A percentile compares a stretch with the other conserved stretches of the same genome.
Evolutionary conservation across 2,888 invertebrate genomes (phyloP).

Genomic region (Eupithecia abbreviata): DNA sequence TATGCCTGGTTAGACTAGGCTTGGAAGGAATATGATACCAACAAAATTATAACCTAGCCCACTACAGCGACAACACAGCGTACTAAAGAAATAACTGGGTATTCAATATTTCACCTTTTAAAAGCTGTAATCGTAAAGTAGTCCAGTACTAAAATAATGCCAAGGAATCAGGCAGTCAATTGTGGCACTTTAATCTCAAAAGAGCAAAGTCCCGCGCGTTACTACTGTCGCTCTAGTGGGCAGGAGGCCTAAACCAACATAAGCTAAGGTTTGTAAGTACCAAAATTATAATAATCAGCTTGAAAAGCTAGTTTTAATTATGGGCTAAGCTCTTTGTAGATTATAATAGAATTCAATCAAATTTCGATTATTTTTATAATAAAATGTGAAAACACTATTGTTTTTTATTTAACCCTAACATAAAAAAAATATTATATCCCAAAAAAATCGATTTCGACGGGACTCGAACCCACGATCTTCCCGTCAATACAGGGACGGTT

Average conservation of each 20-base stretch:
- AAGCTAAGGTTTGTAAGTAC: constrained; percentile 40
- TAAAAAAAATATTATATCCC: too few relatives aligned
- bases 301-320: constrained; percentile 73
- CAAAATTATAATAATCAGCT: constrained; percentile 52
- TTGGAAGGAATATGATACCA: constrained; percentile 10
- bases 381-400: constrained; percentile 56
- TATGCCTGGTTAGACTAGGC: constrained; percentile 28
- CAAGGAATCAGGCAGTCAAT: not conserved
- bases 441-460: too few relatives aligned
- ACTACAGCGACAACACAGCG: not conserved
- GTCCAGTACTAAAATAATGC: not conserved
- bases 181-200: not conserved
- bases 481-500: too few relatives aligned
- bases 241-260: constrained; percentile 22
- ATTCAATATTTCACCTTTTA: not conserved
- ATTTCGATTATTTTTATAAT: constrained; percentile 81
- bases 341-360: constrained; percentile 68
- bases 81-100: not conserved
- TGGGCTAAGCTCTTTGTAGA: constrained; percentile 72
- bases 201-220: not conserved
- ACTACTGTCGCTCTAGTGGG: constrained; percentile 18
- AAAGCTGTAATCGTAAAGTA: not conserved
- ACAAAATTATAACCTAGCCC: not conserved
- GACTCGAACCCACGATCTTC: too few relatives aligned
- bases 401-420: constrained; percentile 47